A percentile compares a stretch with the other conserved stretches of the same genome.
phyloP scores from a whole-genome alignment of 2,797 vertebrate genomes.

The Choloepus didactylus region DNA sequence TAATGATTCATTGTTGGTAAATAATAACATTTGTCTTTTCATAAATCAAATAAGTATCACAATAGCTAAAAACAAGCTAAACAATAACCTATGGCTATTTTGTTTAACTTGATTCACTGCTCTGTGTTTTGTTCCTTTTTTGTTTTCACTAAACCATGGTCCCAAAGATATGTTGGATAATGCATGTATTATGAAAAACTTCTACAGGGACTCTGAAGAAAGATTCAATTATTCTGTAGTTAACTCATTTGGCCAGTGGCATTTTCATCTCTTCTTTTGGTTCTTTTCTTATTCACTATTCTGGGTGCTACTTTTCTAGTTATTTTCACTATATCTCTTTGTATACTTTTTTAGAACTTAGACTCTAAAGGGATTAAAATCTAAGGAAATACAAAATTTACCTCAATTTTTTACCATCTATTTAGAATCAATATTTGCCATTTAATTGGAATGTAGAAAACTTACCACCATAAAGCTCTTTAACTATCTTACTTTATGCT shows the following conservation, averaged over 20 bases:
- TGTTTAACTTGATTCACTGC: background rate
- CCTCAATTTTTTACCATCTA: background rate
- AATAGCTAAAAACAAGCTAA: background rate
- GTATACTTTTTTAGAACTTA: background rate
- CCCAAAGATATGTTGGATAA: background rate
- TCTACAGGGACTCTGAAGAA: background rate
- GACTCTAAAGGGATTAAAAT: background rate
- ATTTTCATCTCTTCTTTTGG: background rate
- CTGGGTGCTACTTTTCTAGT: background rate
- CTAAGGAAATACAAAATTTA: background rate
- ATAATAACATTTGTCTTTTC: background rate
- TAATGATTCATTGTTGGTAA: background rate
- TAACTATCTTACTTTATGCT: background rate
- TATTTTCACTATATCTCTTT: background rate
- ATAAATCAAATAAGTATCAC: background rate
- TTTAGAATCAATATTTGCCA: background rate
- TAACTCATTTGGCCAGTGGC: background rate
- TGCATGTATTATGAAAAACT: background rate
- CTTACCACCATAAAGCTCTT: too few relatives aligned
- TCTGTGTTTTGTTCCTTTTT: background rate
- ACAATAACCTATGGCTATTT: background rate
- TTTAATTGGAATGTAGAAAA: background rate
- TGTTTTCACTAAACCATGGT: background rate
- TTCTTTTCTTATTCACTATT: background rate
- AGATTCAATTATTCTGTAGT: constrained; percentile 13